phyloP scores from a whole-genome alignment of 2,113 vertebrate species.

The Regulus satrapa region DNA sequence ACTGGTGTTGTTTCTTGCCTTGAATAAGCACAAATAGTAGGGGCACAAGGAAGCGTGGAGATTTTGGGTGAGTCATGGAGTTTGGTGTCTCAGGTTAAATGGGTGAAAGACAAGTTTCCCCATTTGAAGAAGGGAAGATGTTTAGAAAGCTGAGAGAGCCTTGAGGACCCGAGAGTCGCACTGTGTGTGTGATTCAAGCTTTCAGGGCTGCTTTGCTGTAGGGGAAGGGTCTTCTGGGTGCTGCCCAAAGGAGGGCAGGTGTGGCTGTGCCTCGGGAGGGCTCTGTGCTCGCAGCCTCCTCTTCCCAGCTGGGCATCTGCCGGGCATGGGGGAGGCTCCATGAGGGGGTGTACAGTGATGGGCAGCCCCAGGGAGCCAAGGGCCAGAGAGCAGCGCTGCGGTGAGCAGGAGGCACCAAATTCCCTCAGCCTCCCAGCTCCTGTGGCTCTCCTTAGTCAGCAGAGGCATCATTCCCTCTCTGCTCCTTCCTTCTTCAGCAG shows the following conservation, averaged over 20 bases:
- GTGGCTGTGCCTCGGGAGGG: neutral
- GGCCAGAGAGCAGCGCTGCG: neutral
- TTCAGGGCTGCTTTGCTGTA: neutral
- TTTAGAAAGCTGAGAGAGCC: neutral
- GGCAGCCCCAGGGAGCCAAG: neutral
- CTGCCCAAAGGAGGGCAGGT: neutral
- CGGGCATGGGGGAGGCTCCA: neutral
- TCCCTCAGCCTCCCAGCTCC: neutral
- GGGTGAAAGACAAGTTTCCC: neutral
- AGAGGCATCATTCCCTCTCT: neutral
- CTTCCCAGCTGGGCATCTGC: neutral
- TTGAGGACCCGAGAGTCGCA: neutral
- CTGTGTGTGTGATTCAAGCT: neutral
- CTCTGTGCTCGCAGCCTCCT: neutral
- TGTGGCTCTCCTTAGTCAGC: neutral
- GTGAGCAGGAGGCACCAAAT: fast-evolving
- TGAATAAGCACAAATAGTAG: neutral
- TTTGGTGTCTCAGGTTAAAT: neutral
- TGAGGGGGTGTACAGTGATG: neutral
- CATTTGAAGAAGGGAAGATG: neutral
- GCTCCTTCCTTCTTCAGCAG: neutral
- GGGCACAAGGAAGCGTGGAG: neutral
- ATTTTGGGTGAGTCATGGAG: neutral
- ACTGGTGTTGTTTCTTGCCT: neutral
- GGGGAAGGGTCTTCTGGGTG: neutral